Evolutionary conservation across 2,113 vertebrate species (phyloP), one percentile per base, ranked within the genome.

Genomic region (Clarias macrocephalus): DNA sequence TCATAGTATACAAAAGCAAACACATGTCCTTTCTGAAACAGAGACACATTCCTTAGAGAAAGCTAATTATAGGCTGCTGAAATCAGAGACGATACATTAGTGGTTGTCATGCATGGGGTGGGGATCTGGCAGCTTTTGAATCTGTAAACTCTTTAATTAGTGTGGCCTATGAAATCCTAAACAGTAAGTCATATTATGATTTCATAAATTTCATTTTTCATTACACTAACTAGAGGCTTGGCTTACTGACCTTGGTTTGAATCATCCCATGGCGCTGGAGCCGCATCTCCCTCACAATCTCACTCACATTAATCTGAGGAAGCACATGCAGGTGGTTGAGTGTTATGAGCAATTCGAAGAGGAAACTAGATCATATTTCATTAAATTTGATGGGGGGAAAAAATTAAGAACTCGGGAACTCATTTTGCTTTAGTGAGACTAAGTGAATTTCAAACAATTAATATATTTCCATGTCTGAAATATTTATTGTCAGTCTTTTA

Each of bases 231-330:
- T 42, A 42, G 33, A 28, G 33, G 48, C 72, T 75, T 66, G 60
- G 57, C 62, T 57, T 86, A 91, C 94, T 95, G 93, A 98, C 97
- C 97, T 97, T 96, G 16, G 96, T 99, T 91, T 97, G 97, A 90
- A 99, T 95, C 96, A 99, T 98, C 76, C 98, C 97, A 19, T 93
- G 94, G 62, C 96, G 95, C 86, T 99, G 98, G 73, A 93, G 91
- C 92, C 97, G 95, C 96, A 99, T 93, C 91, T 97, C 96, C 91
- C 93, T 96, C 88, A 98, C 97, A 33, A 97, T 96, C 89, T 96
- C 92, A 85, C 94, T 95, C 82, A 98, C 96, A 88, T 96, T 95
- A 91, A 99, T 98, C 97, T 99, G 68, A 82, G 87, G 90, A 90
- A 88, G 92, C 81, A 94, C 56, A 88, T 52, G 62, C 63, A 85